These are phyloP conservation scores for Limnodromus scolopaceus DNA, from an alignment of 2,797 vertebrate species.

Conservation along the genomic window DNA sequence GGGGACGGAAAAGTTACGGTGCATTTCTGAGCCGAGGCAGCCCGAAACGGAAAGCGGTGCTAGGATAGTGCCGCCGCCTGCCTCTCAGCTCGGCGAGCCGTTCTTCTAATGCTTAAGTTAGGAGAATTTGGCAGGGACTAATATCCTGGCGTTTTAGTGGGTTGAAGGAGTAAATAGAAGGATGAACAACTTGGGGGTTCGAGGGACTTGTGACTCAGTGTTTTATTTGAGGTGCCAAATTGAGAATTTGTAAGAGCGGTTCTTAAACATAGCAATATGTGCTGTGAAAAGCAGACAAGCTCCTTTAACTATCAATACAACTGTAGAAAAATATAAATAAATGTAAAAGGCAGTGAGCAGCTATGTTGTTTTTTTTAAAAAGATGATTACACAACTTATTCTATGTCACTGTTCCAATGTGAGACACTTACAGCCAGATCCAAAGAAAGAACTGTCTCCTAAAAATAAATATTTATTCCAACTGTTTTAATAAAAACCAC, in stretches of 20 bases:
- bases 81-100: background rate
- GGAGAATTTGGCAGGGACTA: background rate
- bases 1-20: conserved; percentile 5
- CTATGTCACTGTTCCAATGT: background rate
- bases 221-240: conserved; percentile 15
- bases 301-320: background rate
- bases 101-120: background rate
- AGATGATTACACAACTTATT: background rate
- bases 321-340: background rate
- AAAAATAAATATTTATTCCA: background rate
- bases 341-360: background rate
- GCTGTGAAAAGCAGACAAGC: conserved; percentile 14
- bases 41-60: conserved; percentile 35
- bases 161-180: background rate
- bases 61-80: background rate
- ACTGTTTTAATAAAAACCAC: background rate
- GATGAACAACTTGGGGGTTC: conserved; percentile 2
- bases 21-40: conserved; percentile 15
- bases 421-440: background rate
- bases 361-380: background rate
- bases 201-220: background rate
- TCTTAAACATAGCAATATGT: conserved; percentile 13
- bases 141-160: background rate
- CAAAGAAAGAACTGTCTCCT: background rate
- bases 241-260: background rate